phyloP scores from a whole-genome alignment of 2,113 vertebrate species.

The Pterocles gutturalis region DNA sequence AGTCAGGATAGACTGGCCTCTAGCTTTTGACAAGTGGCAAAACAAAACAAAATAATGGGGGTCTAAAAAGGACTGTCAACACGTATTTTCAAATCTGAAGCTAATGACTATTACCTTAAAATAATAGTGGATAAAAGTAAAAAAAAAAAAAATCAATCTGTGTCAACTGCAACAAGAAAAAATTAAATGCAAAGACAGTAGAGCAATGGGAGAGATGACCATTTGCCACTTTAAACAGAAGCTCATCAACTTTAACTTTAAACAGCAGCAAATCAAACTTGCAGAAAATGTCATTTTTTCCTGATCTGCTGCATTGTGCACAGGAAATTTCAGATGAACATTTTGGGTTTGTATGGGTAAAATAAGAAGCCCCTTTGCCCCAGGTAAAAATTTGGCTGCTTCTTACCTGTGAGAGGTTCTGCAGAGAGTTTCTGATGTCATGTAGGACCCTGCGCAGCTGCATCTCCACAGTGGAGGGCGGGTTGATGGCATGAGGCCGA shows the following conservation, averaged over 20 bases:
- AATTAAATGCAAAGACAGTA: not conserved
- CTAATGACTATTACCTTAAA: not conserved
- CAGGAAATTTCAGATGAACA: not conserved
- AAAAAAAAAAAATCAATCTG: not conserved
- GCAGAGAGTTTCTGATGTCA: slow-evolving; percentile 91
- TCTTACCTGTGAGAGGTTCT: slow-evolving; percentile 90
- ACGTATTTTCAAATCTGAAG: not conserved
- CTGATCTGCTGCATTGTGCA: not conserved
- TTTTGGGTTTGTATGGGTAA: not conserved
- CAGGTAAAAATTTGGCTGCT: not conserved
- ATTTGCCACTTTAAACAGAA: not conserved
- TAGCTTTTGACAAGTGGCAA: not conserved
- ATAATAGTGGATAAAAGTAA: not conserved
- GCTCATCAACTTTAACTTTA: not conserved
- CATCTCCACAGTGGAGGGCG: slow-evolving; percentile 89
- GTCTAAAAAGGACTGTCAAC: not conserved
- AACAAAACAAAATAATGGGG: not conserved
- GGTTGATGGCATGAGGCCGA: slow-evolving; percentile 48
- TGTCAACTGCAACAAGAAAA: not conserved
- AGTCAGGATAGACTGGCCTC: not conserved
- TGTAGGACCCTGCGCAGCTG: slow-evolving; percentile 93
- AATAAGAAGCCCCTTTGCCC: not conserved
- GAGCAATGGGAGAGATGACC: not conserved
- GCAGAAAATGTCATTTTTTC: not conserved
- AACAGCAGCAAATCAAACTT: not conserved